Base-by-base conservation (phyloP, 2,797 vertebrate genomes). In the Amazona finschi region DNA sequence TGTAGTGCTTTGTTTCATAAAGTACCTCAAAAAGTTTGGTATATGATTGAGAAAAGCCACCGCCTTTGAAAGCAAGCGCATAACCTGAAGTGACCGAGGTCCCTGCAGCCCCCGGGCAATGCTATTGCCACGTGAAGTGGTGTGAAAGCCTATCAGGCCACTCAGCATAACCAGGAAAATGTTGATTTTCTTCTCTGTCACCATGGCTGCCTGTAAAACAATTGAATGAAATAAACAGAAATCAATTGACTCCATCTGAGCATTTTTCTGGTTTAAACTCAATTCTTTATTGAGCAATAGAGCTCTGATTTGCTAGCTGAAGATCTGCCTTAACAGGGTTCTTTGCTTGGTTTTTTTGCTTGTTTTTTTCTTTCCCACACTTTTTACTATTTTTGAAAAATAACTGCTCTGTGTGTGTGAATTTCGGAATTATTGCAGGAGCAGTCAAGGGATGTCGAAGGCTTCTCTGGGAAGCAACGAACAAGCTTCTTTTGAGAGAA, bases 1-100 rank as follows among this genome's bases (percentile, higher is more conserved):
- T 30, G 0, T 12, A 18, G 30, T 12, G n/a, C 7, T 31, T 60
- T 67, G n/a, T 75, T 72, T 61, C 13, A 6, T 67, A 6, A 75
- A 46, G 33, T 24, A 4, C 36, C 70, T 21, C 31, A 2, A 4
- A 19, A 57, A 30, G 15, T 69, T n/a, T 61, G 14, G 12, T 7
- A 2, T 27, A 0, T 38, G 46, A 8, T 6, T 50, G 58, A 71
- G 82, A 36, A 39, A 47, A 58, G 65, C 41, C 11, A 4, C 12
- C 0, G 0, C 33, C 60, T 73, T 21, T 0, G 1, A 44, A 41
- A 18, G 12, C 27, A 18, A 58, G 31, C 8, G 4, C 0, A 1
- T 64, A 2, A 8, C 25, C 19, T n/a, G 4, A 14, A 53, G 58
- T 20, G 60, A 12, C 43, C 0, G 0, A 47, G 52, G 47, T 47